Evolutionary conservation across 2,113 vertebrate species (phyloP), one percentile per base, ranked within the genome.

Genomic region (Alectura lathami): DNA sequence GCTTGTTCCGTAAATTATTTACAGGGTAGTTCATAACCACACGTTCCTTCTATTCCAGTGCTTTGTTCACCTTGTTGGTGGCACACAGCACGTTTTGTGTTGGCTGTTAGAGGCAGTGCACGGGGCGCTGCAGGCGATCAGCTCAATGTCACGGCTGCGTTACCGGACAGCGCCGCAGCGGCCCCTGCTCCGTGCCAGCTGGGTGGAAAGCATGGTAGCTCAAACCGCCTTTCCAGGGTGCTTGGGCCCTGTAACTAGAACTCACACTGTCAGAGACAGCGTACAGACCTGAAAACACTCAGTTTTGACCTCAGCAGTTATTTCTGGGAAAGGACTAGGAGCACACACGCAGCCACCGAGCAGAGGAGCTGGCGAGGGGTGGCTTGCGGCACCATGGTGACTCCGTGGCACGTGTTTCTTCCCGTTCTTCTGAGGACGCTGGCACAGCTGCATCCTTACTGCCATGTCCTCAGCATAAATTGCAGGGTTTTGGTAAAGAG

Each of bases 351-450:
- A 51, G 53, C 63, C 36, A 12, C 36, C 1, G 0, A 0, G 23
- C 47, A 1, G 29, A 29, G 32, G 17, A 5, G 63, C 5, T 34
- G 50, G 3, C 1, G 2, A 34, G 54, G 36, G 54, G 42, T 22
- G 20, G 3, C 29, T 40, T 36, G 56, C 36, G 26, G 1, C 45
- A 56, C 18, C 5, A 0, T 10, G 34, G 17, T 26, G 27, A 38
- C 51, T 59, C 27, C 15, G 0, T 16, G 2, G 0, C 1, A 8
- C 2, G 18, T 8, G 15, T 3, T 69, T 26, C 34, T 22, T 9
- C 22, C 8, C 7, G 3, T 13, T 34, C 23, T 57, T 40, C n/a
- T 36, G 11, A 32, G 66, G 38, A 24, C 0, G 0, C 6, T 6
- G 3, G 4, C 45, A 4, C 1, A 3, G 11, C 27, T 50, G 17